Evolutionary conservation across 53 echinoderm and acorn worm species (phyloP).

Genomic region (Luidia sarsii): DNA sequence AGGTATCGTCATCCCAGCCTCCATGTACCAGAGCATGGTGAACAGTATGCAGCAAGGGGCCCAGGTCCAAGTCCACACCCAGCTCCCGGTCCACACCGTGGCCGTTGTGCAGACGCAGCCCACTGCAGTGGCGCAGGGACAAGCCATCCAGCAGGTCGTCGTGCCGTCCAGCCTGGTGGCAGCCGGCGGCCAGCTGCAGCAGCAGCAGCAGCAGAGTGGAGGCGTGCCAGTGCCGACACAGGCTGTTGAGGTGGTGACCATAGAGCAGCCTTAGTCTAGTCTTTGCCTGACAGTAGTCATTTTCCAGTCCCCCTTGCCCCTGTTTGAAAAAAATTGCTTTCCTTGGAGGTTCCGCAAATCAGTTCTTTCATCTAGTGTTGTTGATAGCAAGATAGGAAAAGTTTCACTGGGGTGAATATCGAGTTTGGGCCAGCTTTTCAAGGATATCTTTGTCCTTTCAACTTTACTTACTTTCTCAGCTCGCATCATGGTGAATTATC

Average conservation of each 20-base stretch:
- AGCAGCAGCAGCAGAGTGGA: constrained; percentile 22
- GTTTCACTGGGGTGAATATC: too few relatives aligned
- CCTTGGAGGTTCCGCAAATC: too few relatives aligned
- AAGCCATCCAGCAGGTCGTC: constrained; percentile 65
- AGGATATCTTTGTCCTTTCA: too few relatives aligned
- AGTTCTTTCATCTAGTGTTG: too few relatives aligned
- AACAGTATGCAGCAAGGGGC: constrained; percentile 63
- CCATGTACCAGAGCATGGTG: constrained; percentile 90
- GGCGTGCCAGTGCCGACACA: constrained; percentile 62
- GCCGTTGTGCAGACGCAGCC: constrained; percentile 21
- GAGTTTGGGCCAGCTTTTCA: too few relatives aligned
- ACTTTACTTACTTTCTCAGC: too few relatives aligned
- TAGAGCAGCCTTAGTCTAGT: constrained; percentile 37
- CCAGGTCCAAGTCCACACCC: constrained; percentile 55
- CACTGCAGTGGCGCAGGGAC: constrained; percentile 52
- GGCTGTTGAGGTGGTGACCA: constrained; percentile 68
- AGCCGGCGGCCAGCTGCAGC: constrained; percentile 10
- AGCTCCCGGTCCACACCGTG: constrained; percentile 47
- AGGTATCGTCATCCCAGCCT: constrained; percentile 97
- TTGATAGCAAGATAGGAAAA: too few relatives aligned
- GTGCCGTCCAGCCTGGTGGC: constrained; percentile 43
- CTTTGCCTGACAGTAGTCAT: too few relatives aligned
- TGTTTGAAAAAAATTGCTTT: too few relatives aligned
- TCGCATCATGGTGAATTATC: too few relatives aligned
- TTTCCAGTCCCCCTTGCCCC: not conserved